phyloP scores from a whole-genome alignment of 2,797 vertebrate genomes.

The Eurystomus glaucurus region DNA sequence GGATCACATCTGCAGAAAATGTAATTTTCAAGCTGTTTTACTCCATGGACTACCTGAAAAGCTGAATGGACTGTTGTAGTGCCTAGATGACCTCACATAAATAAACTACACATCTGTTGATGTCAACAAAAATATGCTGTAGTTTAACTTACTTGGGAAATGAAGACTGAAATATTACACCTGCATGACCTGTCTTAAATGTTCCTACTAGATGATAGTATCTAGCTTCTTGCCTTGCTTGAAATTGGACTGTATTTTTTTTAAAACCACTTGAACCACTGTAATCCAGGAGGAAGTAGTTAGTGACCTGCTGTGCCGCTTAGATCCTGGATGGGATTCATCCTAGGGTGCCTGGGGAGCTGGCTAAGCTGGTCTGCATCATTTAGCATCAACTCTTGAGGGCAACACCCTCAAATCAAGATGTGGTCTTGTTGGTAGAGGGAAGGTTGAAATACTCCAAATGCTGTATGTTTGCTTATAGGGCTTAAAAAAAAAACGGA shows the following conservation, averaged over 20 bases:
- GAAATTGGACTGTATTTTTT: background rate
- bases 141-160: background rate
- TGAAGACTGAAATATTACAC: background rate
- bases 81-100: background rate
- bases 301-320: too few species aligned
- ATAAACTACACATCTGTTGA: background rate
- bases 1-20: constrained; percentile 71
- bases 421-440: background rate
- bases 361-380: too few species aligned
- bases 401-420: background rate
- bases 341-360: too few species aligned
- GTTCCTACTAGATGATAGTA: background rate
- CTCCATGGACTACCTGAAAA: background rate
- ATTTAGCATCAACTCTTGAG: background rate
- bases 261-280: background rate
- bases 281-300: too few species aligned
- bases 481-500: background rate
- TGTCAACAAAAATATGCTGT: background rate
- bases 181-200: background rate
- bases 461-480: background rate
- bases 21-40: constrained; percentile 20
- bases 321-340: too few species aligned
- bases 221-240: background rate
- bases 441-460: background rate
- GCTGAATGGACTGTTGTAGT: background rate